These are phyloP conservation scores for Mola mola DNA, from an alignment of 2,113 vertebrate species.

Conservation along the genomic window DNA sequence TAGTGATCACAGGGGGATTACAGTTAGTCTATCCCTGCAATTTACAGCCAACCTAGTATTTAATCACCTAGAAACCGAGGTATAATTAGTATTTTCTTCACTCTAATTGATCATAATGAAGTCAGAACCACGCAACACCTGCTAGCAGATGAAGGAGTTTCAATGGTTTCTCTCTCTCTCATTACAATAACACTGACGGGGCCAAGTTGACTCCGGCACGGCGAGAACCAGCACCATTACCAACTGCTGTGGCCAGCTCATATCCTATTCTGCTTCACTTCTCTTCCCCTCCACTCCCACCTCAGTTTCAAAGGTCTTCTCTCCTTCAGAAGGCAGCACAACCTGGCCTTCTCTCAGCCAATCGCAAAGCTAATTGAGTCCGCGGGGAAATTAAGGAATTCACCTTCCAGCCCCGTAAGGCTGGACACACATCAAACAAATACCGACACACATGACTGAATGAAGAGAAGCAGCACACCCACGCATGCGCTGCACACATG, in stretches of 20 bases:
- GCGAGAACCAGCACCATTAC: constrained; percentile 43
- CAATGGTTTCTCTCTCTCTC: constrained; percentile 64
- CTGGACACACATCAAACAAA: constrained; percentile 83
- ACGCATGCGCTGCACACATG: constrained; percentile 4
- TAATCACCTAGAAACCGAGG: constrained; percentile 72
- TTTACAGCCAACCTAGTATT: constrained; percentile 71
- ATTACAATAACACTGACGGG: constrained; percentile 69
- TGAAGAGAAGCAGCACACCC: constrained; percentile 34
- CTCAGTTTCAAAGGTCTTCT: constrained; percentile 79
- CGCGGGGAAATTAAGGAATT: constrained; percentile 80
- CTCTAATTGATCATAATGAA: constrained; percentile 78
- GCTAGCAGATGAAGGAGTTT: constrained; percentile 66
- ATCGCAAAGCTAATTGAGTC: constrained; percentile 83
- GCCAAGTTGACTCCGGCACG: constrained; percentile 53
- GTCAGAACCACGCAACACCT: constrained; percentile 67
- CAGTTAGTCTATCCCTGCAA: constrained; percentile 69
- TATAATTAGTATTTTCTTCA: constrained; percentile 78
- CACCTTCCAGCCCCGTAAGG: constrained; percentile 79
- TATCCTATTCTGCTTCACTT: constrained; percentile 75
- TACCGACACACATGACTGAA: constrained; percentile 73
- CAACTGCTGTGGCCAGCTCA: constrained; percentile 70
- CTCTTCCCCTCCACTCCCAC: constrained; percentile 58
- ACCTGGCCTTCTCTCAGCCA: constrained; percentile 80
- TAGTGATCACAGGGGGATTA: constrained; percentile 67
- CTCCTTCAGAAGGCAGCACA: constrained; percentile 75